These are phyloP conservation scores for Saxicola maurus DNA, from an alignment of 2,797 vertebrate genomes.

Conservation along the genomic window DNA sequence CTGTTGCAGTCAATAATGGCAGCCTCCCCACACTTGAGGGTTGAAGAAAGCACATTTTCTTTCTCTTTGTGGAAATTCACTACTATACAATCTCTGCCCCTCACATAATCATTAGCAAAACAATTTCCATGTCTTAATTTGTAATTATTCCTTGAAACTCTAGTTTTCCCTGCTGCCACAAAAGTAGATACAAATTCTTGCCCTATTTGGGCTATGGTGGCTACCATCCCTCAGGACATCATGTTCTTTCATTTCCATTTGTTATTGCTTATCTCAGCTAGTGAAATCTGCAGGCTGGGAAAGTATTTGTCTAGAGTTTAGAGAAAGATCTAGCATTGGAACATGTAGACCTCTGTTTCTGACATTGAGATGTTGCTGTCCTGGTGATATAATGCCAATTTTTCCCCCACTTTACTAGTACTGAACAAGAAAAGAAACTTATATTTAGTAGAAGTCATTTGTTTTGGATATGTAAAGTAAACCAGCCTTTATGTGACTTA, in stretches of 20 bases:
- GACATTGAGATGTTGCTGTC: not conserved
- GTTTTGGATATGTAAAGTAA: not conserved
- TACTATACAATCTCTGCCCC: not conserved
- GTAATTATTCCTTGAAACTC: not conserved
- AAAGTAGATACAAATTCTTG: not conserved
- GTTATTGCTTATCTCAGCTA: not conserved
- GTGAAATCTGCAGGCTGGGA: not conserved
- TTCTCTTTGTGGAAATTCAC: not conserved
- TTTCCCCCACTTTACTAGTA: not conserved
- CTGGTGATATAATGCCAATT: no score
- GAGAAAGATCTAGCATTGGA: not conserved
- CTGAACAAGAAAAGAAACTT: not conserved
- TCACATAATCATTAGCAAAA: not conserved
- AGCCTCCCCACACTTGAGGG: accelerated
- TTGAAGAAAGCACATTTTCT: not conserved
- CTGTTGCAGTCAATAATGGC: not conserved
- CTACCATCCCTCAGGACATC: not conserved
- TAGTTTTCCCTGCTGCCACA: not conserved
- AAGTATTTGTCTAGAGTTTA: not conserved
- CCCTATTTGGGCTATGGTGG: accelerated
- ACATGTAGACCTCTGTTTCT: not conserved
- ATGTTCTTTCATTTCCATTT: not conserved
- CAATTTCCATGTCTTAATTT: not conserved
- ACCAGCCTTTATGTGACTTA: not conserved
- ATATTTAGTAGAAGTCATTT: not conserved